These are phyloP conservation scores for Phorcus lineatus DNA, from an alignment of 2,888 invertebrate genomes.

Conservation along the genomic window DNA sequence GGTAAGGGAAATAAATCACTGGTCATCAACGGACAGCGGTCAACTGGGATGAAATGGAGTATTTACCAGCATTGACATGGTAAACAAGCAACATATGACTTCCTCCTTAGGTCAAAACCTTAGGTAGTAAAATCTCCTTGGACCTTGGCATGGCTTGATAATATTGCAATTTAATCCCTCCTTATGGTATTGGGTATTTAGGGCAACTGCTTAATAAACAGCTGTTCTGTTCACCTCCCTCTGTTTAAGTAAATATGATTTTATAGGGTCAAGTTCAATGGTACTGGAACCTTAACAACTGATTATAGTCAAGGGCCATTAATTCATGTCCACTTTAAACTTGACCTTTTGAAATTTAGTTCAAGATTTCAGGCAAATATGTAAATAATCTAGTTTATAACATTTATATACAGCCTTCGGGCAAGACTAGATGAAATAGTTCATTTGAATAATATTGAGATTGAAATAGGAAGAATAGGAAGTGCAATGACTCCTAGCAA, in stretches of 20 bases:
- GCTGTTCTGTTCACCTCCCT: not conserved
- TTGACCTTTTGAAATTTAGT: not conserved
- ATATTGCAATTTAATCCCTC: conserved; percentile 1
- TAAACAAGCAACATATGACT: conserved; percentile 9
- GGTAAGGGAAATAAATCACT: not conserved
- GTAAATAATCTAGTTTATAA: too few species aligned
- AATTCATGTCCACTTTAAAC: not conserved
- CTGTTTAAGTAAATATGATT: not conserved
- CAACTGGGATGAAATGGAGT: conserved; percentile 17
- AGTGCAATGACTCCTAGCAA: too few species aligned
- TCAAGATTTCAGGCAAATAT: too few species aligned
- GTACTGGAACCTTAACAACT: not conserved
- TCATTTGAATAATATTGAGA: too few species aligned
- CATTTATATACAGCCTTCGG: too few species aligned
- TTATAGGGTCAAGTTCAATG: not conserved
- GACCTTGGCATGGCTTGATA: not conserved
- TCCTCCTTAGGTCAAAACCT: not conserved
- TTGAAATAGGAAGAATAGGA: too few species aligned
- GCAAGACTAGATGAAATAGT: too few species aligned
- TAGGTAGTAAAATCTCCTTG: not conserved
- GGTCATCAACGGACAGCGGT: not conserved
- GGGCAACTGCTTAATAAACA: not conserved
- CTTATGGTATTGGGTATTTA: not conserved
- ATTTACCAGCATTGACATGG: conserved; percentile 1
- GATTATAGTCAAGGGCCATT: not conserved